Evolutionary conservation across 2,113 vertebrate species (phyloP).

Genomic region (Fulica atra): DNA sequence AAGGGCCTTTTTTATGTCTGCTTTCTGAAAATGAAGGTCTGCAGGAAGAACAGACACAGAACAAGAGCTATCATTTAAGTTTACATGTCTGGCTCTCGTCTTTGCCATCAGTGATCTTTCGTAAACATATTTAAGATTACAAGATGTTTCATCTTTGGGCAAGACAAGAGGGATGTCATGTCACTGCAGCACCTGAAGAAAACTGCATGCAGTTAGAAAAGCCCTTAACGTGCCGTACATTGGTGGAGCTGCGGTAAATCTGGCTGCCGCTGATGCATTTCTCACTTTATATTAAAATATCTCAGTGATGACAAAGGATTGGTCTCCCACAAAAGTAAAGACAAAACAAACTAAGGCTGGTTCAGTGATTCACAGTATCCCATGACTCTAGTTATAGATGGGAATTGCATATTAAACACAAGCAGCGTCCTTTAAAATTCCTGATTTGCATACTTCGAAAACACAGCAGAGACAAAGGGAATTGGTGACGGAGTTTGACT

Average conservation of each 20-base stretch:
- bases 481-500: neutral
- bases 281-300: neutral
- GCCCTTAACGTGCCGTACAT: neutral
- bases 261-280: neutral
- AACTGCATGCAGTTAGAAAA: conserved; percentile 30
- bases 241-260: neutral
- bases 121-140: conserved; percentile 34
- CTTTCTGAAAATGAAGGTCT: conserved; percentile 13
- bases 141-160: conserved; percentile 36
- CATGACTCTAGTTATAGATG: neutral
- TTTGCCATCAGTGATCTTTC: conserved; percentile 20
- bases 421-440: neutral
- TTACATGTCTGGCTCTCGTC: conserved; percentile 31
- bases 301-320: neutral
- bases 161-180: conserved; percentile 12
- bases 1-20: neutral
- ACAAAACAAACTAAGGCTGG: neutral
- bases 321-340: neutral
- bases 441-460: neutral
- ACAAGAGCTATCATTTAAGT: conserved; percentile 15
- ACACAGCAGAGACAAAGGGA: neutral
- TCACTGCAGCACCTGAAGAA: conserved; percentile 31
- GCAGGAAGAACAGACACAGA: neutral
- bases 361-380: neutral
- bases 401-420: neutral